Evolutionary conservation across 1,140 invertebrate species (phyloP).

Genomic region (Odontomachus brunneus): DNA sequence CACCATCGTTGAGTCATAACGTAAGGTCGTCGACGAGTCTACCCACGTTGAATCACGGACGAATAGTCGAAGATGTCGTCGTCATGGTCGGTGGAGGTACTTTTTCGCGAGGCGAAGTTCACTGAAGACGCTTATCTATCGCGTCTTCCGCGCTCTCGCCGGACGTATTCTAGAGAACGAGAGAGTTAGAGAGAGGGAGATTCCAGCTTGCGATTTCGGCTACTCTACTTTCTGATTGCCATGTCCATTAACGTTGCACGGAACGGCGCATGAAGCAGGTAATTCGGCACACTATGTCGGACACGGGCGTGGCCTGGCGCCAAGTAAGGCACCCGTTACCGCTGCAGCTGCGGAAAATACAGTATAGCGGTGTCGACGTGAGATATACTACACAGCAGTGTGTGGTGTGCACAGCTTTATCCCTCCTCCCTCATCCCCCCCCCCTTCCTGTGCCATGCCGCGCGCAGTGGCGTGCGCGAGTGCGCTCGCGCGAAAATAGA

Average conservation of each 20-base stretch:
- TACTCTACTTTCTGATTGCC: slow-evolving; percentile 17
- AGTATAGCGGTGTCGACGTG: neutral
- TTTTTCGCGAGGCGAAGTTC: neutral
- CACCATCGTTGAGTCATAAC: too few species aligned
- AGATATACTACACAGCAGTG: too few species aligned
- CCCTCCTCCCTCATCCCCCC: too few species aligned
- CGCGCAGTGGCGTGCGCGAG: too few species aligned
- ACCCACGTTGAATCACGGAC: too few species aligned
- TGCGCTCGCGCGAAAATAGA: neutral
- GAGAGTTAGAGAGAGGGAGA: neutral
- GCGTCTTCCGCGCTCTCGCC: neutral
- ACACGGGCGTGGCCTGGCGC: slow-evolving; percentile 47
- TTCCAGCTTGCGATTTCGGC: slow-evolving; percentile 12
- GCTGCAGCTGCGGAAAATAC: slow-evolving; percentile 24
- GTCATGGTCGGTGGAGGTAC: too few species aligned
- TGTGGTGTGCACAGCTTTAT: too few species aligned
- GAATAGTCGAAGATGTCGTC: too few species aligned
- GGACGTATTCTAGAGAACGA: too few species aligned
- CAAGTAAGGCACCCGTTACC: slow-evolving; percentile 20
- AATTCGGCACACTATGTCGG: slow-evolving; percentile 41
- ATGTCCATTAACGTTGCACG: slow-evolving; percentile 34
- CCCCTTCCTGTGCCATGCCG: neutral
- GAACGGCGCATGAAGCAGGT: slow-evolving; percentile 2
- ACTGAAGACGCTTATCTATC: neutral
- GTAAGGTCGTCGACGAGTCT: too few species aligned